Evolutionary conservation across 2,888 invertebrate species (phyloP).

Genomic region (Cristatella mucedo): DNA sequence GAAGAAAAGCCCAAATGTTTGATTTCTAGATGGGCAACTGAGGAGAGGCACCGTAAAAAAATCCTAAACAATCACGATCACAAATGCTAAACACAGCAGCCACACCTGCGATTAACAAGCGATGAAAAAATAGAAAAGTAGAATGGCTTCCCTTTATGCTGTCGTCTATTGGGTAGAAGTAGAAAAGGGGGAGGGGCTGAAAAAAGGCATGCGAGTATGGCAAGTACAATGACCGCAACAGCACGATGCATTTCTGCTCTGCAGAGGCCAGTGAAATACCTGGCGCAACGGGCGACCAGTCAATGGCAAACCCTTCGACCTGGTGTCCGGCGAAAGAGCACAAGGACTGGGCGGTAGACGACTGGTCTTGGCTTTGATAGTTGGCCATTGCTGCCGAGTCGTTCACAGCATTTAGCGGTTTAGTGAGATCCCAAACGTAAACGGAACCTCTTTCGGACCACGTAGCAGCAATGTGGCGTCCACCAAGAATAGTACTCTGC

Average conservation of each 20-base stretch:
- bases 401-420: slow-evolving; percentile 63
- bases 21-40: no score
- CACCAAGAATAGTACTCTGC: slow-evolving; percentile 45
- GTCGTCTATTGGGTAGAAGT: no score
- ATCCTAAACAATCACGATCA: no score
- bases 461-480: slow-evolving; percentile 61
- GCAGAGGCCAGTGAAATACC: slow-evolving; percentile 45
- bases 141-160: no score
- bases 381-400: slow-evolving; percentile 43
- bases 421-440: slow-evolving; percentile 72
- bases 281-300: slow-evolving; percentile 66
- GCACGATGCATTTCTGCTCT: not conserved
- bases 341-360: slow-evolving; percentile 44
- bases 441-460: slow-evolving; percentile 93
- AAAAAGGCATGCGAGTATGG: no score
- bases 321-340: slow-evolving; percentile 80
- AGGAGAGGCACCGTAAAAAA: no score
- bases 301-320: slow-evolving; percentile 81
- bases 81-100: no score
- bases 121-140: no score
- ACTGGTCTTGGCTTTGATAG: slow-evolving; percentile 24
- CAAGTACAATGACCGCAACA: no score
- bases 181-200: no score
- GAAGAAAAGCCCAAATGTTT: no score
- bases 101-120: no score